These are phyloP conservation scores for Drosophila maculinotata DNA, from an alignment of 2,888 invertebrate genomes.

Conservation along the genomic window DNA sequence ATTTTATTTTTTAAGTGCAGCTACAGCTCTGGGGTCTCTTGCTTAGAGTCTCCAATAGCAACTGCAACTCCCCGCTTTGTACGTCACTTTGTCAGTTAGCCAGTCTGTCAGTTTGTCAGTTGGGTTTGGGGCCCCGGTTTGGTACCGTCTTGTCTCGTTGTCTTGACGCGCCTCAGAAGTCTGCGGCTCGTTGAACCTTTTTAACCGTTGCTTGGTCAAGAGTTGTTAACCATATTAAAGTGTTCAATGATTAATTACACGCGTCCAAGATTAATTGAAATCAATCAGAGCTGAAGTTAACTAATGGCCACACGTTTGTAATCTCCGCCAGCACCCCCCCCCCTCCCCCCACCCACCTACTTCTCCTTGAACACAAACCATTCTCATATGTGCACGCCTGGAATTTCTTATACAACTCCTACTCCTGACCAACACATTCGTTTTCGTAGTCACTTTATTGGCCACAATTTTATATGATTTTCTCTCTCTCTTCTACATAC, in stretches of 20 bases:
- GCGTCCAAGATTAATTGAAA: slow-evolving; percentile 85
- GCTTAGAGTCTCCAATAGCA: slow-evolving; percentile 12
- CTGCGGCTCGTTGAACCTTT: slow-evolving; percentile 81
- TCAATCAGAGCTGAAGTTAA: slow-evolving; percentile 86
- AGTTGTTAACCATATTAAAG: slow-evolving; percentile 85
- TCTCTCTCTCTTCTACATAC: slow-evolving; percentile 12
- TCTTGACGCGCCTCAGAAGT: slow-evolving; percentile 52
- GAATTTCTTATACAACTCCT: slow-evolving; percentile 41
- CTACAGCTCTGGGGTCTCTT: slow-evolving; percentile 11
- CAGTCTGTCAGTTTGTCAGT: slow-evolving; percentile 59
- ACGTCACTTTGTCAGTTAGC: slow-evolving; percentile 72
- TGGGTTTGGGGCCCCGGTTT: slow-evolving; percentile 32
- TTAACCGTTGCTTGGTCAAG: slow-evolving; percentile 84
- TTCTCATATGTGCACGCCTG: slow-evolving; percentile 32
- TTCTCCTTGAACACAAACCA: slow-evolving; percentile 13
- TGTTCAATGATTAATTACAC: slow-evolving; percentile 85
- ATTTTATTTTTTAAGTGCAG: neutral
- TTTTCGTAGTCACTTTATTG: slow-evolving; percentile 57
- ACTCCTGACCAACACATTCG: slow-evolving; percentile 43
- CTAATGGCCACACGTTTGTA: slow-evolving; percentile 85
- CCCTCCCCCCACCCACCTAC: slow-evolving; percentile 25
- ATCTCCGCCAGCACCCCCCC: slow-evolving; percentile 53
- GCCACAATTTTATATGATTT: slow-evolving; percentile 36
- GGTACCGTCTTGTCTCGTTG: slow-evolving; percentile 47
- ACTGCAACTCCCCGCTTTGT: slow-evolving; percentile 31